These are phyloP conservation scores for Trachurus trachurus DNA, from an alignment of 2,797 vertebrate genomes.

Conservation along the genomic window DNA sequence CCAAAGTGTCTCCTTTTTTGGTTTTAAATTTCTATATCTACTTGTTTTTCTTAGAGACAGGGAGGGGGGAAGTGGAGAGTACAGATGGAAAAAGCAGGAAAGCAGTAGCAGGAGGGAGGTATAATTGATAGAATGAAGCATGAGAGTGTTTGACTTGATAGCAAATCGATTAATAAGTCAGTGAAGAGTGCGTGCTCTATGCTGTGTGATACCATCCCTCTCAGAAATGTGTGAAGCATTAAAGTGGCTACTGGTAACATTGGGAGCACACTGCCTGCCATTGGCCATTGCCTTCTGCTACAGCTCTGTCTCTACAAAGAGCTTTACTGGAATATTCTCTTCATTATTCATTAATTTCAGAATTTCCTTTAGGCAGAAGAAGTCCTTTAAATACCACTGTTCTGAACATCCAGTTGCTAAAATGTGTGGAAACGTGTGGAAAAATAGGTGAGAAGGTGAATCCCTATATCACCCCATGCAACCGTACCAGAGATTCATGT, in stretches of 20 bases:
- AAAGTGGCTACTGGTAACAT: neutral
- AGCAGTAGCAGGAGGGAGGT: constrained; percentile 9
- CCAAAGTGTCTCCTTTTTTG: neutral
- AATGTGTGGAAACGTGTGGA: too few species aligned
- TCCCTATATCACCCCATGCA: too few species aligned
- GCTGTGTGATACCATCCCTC: neutral
- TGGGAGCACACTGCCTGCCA: too few species aligned
- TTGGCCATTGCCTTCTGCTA: too few species aligned
- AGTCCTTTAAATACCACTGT: too few species aligned
- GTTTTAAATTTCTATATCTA: constrained; percentile 6
- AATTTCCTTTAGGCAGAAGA: too few species aligned
- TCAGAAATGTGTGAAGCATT: constrained; percentile 12
- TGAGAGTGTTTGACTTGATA: constrained; percentile 34
- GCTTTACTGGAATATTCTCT: too few species aligned
- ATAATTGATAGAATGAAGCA: constrained; percentile 30
- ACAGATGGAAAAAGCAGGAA: neutral
- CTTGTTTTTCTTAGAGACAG: neutral
- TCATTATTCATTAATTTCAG: too few species aligned
- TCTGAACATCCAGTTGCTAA: too few species aligned
- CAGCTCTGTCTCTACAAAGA: too few species aligned
- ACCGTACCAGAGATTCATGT: too few species aligned
- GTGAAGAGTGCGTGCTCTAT: neutral
- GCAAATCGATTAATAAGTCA: constrained; percentile 55
- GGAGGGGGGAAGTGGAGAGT: neutral
- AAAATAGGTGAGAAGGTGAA: too few species aligned